These are phyloP conservation scores for Setophaga coronata DNA, from an alignment of 2,113 vertebrate species.

Conservation along the genomic window DNA sequence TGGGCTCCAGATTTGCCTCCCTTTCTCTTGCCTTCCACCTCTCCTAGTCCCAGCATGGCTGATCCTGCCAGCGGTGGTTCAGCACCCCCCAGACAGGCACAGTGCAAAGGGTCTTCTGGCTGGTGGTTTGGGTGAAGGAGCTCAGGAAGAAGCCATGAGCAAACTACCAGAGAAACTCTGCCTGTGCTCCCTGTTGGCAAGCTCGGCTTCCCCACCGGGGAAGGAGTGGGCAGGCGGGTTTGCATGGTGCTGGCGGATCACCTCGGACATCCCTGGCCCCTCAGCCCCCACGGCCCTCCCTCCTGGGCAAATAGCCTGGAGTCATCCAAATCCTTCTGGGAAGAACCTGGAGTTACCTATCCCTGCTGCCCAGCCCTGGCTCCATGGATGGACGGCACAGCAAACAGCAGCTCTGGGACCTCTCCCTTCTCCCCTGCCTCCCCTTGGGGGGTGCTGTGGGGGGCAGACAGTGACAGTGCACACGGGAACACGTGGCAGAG, in stretches of 20 bases:
- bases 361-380: neutral
- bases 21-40: neutral
- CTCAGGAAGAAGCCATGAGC: neutral
- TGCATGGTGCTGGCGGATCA: neutral
- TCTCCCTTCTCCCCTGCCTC: neutral
- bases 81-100: neutral
- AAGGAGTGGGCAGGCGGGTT: neutral
- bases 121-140: neutral
- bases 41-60: neutral
- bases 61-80: neutral
- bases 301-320: neutral
- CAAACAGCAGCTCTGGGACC: neutral
- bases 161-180: neutral
- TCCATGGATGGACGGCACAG: neutral
- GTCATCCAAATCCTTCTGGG: neutral
- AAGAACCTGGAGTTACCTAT: neutral
- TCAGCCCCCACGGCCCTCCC: neutral
- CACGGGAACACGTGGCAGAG: accelerated
- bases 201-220: accelerated
- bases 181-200: neutral
- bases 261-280: neutral
- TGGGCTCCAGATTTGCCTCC: neutral
- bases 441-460: neutral
- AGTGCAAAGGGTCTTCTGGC: neutral
- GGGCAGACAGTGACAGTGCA: neutral